Base-by-base conservation (phyloP, 1,140 invertebrate species). In the Copidosoma floridanum region DNA sequence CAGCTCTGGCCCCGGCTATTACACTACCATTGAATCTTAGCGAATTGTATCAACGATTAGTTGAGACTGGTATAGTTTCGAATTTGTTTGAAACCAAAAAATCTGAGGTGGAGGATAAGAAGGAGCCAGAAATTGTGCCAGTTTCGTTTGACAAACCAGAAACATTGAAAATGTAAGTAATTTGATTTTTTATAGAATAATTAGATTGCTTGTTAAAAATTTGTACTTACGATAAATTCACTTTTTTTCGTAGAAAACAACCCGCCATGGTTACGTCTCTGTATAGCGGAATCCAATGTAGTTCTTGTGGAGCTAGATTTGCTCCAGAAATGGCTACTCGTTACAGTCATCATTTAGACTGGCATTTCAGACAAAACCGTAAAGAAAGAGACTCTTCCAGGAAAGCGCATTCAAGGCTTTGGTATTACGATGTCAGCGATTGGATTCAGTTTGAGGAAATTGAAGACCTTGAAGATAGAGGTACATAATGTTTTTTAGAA, bases 361-460 rank as follows among this genome's bases (percentile, higher is more conserved):
- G 96, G 95, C 96, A 98, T 81, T 98, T 98, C 79, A 81, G 95
- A 10, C 91, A 94, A 75, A 98, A 98, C 78, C 82, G 93, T 10
- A 82, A 89, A 41, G 93, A 94, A 68, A 88, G 92, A 58, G 92
- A 94, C 68, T 90, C 91, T 1, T 86, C 88, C 0, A 84, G 90
- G 21, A 89, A 93, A 47, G 90, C 92, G 0, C 89, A 91, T 64
- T 90, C 89, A 14, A 81, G 94, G 6, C 86, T 88, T 57, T 96
- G 93, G 91, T 95, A 92, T 76, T 97, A 95, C 71, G 88, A 92
- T 68, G 82, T 93, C 37, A 85, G 87, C 59, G 94, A 97, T 76
- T 98, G 96, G 96, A 86, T 93, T 68, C 89, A 94, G 69, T 98
- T 93, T 74, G 93, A 96, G 78, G 95, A 97, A 81, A 87, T 97